A percentile compares a stretch with the other conserved stretches of the same genome.
These are phyloP conservation scores for Drosophila parvula DNA, from an alignment of 1,140 invertebrate species.

Conservation along the genomic window DNA sequence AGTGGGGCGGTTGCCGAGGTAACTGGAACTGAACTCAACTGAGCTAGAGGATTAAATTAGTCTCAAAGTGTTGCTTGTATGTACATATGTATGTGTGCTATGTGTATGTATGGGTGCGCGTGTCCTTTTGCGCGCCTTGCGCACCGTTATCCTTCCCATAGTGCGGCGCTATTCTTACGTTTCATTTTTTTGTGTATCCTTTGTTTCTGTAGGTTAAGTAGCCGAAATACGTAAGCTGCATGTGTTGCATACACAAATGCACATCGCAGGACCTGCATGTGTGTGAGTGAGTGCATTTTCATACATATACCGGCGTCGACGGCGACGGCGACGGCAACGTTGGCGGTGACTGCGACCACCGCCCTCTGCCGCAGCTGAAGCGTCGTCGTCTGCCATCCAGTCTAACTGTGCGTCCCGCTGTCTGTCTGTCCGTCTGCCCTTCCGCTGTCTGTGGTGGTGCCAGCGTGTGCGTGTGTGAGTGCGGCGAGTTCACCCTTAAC, in stretches of 20 bases:
- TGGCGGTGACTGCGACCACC: slow-evolving; percentile 64
- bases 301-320: slow-evolving; percentile 26
- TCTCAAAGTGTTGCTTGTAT: slow-evolving; percentile 19
- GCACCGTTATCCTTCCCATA: slow-evolving; percentile 44
- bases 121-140: slow-evolving; percentile 47
- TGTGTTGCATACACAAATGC: slow-evolving; percentile 46
- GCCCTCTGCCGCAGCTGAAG: slow-evolving; percentile 73
- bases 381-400: slow-evolving; percentile 69
- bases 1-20: slow-evolving; percentile 38
- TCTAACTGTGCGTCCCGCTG: slow-evolving; percentile 68
- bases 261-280: slow-evolving; percentile 15
- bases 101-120: slow-evolving; percentile 40
- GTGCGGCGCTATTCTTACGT: slow-evolving; percentile 38
- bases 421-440: slow-evolving; percentile 46
- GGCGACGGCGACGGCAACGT: slow-evolving; percentile 20
- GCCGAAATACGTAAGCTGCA: slow-evolving; percentile 62
- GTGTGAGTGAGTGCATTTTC: slow-evolving; percentile 8
- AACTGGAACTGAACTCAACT: slow-evolving; percentile 53
- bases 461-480: slow-evolving; percentile 26
- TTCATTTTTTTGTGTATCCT: slow-evolving; percentile 61
- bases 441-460: slow-evolving; percentile 28
- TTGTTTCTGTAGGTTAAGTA: slow-evolving; percentile 77
- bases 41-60: slow-evolving; percentile 58
- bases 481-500: slow-evolving; percentile 54
- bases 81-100: slow-evolving; percentile 1